Evolutionary conservation across 2,113 vertebrate species (phyloP).

Genomic region (Melanerpes formicivorus): DNA sequence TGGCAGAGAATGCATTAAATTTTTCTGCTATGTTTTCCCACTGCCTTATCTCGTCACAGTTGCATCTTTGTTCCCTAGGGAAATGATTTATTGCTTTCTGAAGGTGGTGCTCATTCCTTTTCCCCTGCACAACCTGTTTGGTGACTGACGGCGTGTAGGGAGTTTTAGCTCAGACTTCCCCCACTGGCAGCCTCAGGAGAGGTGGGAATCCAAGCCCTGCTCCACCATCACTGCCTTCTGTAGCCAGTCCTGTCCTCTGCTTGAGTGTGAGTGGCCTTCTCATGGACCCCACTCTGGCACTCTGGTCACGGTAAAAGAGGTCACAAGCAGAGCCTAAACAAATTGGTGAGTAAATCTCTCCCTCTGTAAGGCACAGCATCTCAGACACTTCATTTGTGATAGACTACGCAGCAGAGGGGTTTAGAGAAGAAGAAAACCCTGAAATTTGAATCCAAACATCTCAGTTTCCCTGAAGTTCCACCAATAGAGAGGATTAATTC

Average conservation of each 20-base stretch:
- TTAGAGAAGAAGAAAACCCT: background rate
- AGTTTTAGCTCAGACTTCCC: background rate
- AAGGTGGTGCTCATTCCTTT: conserved; percentile 27
- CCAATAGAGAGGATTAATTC: background rate
- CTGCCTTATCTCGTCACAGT: background rate
- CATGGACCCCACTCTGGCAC: fast-evolving
- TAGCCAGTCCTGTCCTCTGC: background rate
- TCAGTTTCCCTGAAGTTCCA: background rate
- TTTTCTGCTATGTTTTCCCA: conserved; percentile 12
- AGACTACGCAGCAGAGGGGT: background rate
- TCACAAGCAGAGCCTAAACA: background rate
- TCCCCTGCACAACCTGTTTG: background rate
- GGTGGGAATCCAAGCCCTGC: fast-evolving
- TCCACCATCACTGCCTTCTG: background rate
- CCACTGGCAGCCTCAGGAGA: fast-evolving
- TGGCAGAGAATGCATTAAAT: background rate
- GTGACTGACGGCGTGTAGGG: background rate
- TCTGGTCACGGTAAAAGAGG: fast-evolving
- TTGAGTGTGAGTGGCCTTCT: background rate
- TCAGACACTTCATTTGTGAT: background rate
- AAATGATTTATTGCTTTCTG: conserved; percentile 24
- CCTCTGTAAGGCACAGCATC: background rate
- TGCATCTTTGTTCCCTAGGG: conserved; percentile 12
- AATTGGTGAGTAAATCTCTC: too few species aligned
- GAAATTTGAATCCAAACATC: background rate